These are phyloP conservation scores for Aurelia aurita DNA, from an alignment of 30 jellyfish, hydroid and myxozoan genomes.

Conservation along the genomic window DNA sequence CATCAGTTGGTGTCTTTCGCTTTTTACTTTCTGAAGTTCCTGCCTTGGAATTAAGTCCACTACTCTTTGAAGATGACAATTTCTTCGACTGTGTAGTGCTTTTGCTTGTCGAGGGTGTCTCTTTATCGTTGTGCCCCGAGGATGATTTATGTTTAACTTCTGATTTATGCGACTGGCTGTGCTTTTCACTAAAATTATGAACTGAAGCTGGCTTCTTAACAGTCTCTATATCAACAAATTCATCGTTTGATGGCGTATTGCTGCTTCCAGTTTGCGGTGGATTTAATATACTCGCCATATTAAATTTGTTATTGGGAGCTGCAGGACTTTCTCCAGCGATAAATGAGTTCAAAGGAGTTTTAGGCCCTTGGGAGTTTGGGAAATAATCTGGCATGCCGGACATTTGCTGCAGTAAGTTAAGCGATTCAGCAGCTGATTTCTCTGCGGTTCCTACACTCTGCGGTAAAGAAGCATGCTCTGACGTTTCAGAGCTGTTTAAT, in stretches of 20 bases:
- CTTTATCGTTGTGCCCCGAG: background rate
- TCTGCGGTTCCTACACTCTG: conserved; percentile 41
- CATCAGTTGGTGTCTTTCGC: conserved; percentile 53
- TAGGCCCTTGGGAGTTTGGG: conserved; percentile 50
- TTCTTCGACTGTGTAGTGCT: conserved; percentile 21
- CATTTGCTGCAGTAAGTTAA: conserved; percentile 64
- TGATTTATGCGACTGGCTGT: conserved; percentile 11
- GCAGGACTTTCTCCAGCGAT: conserved; percentile 11
- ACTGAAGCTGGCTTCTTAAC: background rate
- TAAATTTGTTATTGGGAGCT: background rate
- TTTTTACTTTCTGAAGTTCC: conserved; percentile 19
- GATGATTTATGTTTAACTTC: conserved; percentile 16
- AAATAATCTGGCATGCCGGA: conserved; percentile 29
- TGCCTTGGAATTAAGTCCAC: background rate
- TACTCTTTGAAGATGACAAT: background rate
- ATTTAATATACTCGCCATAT: conserved; percentile 46
- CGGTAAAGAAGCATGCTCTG: background rate
- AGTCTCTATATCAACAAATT: conserved; percentile 26
- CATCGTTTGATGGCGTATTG: conserved; percentile 9
- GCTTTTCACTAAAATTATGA: background rate
- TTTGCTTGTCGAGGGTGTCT: conserved; percentile 11
- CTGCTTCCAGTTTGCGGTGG: background rate
- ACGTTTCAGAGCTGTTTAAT: background rate
- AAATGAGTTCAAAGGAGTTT: conserved; percentile 60
- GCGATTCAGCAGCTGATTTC: conserved; percentile 71